Conservation (phyloP, 2,113 vertebrate species). For the Alectura lathami region DNA sequence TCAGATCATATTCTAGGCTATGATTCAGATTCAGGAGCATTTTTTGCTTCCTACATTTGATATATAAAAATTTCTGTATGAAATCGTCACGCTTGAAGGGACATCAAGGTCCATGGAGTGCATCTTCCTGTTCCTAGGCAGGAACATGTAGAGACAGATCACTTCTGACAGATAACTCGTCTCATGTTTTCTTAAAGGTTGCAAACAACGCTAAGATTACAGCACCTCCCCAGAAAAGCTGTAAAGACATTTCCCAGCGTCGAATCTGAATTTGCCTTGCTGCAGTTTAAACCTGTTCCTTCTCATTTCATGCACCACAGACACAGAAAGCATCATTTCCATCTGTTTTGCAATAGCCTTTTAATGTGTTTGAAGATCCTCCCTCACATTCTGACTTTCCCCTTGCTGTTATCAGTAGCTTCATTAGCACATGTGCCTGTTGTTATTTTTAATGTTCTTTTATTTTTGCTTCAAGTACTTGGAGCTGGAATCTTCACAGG, state of each 20-base stretch:
- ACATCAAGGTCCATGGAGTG: neutral
- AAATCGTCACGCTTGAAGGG: neutral
- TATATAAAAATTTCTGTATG: neutral
- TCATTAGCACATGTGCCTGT: neutral
- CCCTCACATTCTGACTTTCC: neutral
- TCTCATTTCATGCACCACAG: neutral
- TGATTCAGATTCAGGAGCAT: neutral
- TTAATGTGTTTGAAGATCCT: neutral
- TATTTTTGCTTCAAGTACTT: neutral
- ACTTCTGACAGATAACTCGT: neutral
- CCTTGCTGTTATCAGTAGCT: neutral
- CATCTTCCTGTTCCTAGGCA: conserved; percentile 12
- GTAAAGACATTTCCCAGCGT: neutral
- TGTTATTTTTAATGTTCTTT: neutral
- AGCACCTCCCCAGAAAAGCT: neutral
- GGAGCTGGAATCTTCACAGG: neutral
- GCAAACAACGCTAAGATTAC: neutral
- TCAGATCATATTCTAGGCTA: neutral
- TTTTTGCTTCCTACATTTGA: neutral
- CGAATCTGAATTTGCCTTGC: neutral
- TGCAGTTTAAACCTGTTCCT: neutral
- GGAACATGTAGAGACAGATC: neutral
- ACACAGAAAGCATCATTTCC: neutral
- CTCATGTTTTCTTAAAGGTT: neutral
- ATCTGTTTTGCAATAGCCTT: neutral